These are phyloP conservation scores for Rostratula benghalensis DNA, from an alignment of 2,113 vertebrate genomes.

Conservation along the genomic window DNA sequence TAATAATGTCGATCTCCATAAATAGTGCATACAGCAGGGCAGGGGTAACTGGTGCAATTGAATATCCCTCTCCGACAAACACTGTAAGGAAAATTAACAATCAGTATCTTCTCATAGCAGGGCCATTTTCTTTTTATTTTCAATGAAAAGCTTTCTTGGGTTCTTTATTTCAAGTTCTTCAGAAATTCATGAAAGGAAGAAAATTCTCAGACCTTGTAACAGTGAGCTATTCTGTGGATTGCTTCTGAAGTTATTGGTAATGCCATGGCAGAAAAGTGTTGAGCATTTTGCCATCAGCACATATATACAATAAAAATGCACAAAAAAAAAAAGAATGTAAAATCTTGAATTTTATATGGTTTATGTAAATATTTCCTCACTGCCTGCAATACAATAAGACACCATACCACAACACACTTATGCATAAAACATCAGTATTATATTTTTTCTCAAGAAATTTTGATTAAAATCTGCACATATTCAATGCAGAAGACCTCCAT, in stretches of 20 bases:
- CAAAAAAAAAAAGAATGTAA: background rate
- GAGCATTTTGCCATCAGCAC: background rate
- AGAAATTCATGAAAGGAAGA: background rate
- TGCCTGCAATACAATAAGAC: background rate
- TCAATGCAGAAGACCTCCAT: background rate
- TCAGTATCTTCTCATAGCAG: background rate
- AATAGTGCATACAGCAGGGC: conserved; percentile 92
- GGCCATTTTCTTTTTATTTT: background rate
- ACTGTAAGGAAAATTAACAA: conserved; percentile 71
- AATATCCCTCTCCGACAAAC: conserved; percentile 92
- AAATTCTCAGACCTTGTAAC: background rate
- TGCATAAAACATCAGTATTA: background rate
- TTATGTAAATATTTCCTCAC: background rate
- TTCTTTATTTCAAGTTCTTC: background rate
- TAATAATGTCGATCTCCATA: conserved; percentile 97
- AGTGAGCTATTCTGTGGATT: background rate
- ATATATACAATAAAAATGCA: background rate
- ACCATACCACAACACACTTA: background rate
- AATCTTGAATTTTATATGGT: background rate
- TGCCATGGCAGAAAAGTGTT: background rate
- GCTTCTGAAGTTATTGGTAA: background rate
- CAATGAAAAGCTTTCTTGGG: background rate
- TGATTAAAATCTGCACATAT: background rate
- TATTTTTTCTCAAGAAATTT: background rate
- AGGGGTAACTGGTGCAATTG: conserved; percentile 92